phyloP scores from a whole-genome alignment of 2,888 invertebrate genomes.

The Folsomia manolachei region DNA sequence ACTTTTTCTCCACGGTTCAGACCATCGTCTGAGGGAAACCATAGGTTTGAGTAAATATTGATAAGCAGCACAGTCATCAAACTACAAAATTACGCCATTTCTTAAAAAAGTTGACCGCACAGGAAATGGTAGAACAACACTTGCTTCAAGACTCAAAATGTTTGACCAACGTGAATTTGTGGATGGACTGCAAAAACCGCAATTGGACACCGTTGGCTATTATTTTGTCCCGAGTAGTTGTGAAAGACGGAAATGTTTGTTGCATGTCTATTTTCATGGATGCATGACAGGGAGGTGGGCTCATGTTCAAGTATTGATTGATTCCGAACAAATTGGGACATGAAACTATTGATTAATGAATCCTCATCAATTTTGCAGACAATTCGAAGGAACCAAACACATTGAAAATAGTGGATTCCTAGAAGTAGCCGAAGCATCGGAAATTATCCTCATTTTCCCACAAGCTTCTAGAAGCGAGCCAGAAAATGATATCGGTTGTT shows the following conservation, averaged over 20 bases:
- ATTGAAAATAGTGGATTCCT: constrained; percentile 34
- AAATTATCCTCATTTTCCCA: constrained; percentile 42
- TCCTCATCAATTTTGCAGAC: constrained; percentile 14
- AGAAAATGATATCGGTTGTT: constrained; percentile 36
- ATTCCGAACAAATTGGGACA: not conserved
- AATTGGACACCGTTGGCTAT: constrained; percentile 34
- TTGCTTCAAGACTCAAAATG: constrained; percentile 13
- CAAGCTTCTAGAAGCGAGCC: constrained; percentile 26
- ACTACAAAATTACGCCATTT: too few relatives aligned
- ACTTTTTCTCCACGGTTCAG: constrained; percentile 33
- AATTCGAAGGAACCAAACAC: constrained; percentile 34
- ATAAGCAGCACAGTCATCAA: too few relatives aligned
- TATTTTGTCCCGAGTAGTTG: constrained; percentile 36
- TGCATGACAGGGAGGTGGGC: constrained; percentile 36
- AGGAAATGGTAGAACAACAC: too few relatives aligned
- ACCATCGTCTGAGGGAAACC: not conserved
- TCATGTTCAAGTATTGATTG: not conserved
- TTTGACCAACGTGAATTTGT: constrained; percentile 42
- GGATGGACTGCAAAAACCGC: constrained; percentile 7
- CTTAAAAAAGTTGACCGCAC: too few relatives aligned
- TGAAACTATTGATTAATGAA: not conserved
- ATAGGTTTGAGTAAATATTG: constrained; percentile 1
- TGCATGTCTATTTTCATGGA: constrained; percentile 44
- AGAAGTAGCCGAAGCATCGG: constrained; percentile 36
- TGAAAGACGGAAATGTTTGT: constrained; percentile 14